These are phyloP conservation scores for Ellobius talpinus DNA, from an alignment of 2,113 vertebrate genomes.

Conservation along the genomic window DNA sequence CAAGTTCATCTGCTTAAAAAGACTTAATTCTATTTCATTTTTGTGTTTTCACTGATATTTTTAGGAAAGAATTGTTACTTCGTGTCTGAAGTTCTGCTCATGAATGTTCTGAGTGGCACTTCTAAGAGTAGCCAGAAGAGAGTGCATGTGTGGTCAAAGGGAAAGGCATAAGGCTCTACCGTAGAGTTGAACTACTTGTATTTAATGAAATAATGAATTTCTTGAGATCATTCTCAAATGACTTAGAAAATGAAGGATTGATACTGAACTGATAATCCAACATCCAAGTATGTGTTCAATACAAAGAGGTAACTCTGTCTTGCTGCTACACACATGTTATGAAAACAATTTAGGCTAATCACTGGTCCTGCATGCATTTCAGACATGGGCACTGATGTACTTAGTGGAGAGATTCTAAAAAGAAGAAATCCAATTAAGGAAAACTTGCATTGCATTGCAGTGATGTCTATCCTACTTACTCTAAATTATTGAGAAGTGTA, in stretches of 20 bases:
- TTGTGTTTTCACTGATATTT: background rate
- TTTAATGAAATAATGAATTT: slow-evolving; percentile 38
- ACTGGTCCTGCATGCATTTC: slow-evolving; percentile 26
- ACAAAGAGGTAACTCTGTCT: slow-evolving; percentile 42
- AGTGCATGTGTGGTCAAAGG: background rate
- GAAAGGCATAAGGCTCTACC: background rate
- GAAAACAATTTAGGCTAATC: slow-evolving; percentile 65
- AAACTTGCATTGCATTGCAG: slow-evolving; percentile 54
- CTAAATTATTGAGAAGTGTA: background rate
- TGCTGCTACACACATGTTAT: slow-evolving; percentile 46
- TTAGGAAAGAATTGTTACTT: too few species aligned
- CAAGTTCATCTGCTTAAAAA: background rate
- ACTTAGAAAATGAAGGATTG: background rate
- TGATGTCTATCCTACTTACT: slow-evolving; percentile 65
- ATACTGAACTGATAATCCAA: slow-evolving; percentile 22
- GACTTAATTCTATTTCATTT: background rate
- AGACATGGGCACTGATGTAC: slow-evolving; percentile 54
- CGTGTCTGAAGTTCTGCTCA: background rate
- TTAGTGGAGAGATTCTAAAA: slow-evolving; percentile 47
- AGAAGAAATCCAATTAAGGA: slow-evolving; percentile 72
- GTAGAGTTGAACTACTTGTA: background rate
- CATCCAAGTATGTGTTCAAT: slow-evolving; percentile 7
- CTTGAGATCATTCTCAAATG: background rate
- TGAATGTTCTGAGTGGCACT: background rate
- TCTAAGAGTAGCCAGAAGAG: background rate